These are phyloP conservation scores for Ctenopoma multispine DNA, from an alignment of 2,797 vertebrate genomes.

Conservation along the genomic window DNA sequence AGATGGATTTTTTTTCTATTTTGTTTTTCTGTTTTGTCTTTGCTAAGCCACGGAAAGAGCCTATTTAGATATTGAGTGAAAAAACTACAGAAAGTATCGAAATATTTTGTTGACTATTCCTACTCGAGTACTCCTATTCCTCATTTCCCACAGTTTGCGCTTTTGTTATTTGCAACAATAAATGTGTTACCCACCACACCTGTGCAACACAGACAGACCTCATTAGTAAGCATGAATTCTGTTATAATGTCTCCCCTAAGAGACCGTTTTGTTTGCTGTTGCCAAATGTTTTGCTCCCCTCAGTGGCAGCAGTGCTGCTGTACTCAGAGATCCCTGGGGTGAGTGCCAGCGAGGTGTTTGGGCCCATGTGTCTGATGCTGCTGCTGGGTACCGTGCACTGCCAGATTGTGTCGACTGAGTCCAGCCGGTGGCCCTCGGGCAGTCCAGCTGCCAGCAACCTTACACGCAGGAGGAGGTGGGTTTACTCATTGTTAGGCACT, in stretches of 20 bases:
- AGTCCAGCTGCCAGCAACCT: constrained; percentile 82
- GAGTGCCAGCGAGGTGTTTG: constrained; percentile 90
- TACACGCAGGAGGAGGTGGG: constrained; percentile 89
- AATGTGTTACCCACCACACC: constrained; percentile 33
- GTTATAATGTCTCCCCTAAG: constrained; percentile 61
- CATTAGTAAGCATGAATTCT: constrained; percentile 62
- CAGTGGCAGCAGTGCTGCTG: constrained; percentile 89
- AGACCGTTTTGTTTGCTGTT: constrained; percentile 61
- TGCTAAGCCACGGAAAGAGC: too few relatives aligned
- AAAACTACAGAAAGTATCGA: too few relatives aligned
- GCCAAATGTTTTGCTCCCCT: constrained; percentile 61
- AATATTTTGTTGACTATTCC: background rate
- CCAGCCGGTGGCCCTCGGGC: constrained; percentile 81
- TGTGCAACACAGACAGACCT: constrained; percentile 41
- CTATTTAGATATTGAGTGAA: too few relatives aligned
- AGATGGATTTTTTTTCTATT: too few relatives aligned
- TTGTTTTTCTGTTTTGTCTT: too few relatives aligned
- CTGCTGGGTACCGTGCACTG: constrained; percentile 98
- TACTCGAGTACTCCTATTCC: too few relatives aligned
- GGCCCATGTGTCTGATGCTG: constrained; percentile 96
- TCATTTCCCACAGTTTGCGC: constrained; percentile 25
- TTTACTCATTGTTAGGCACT: constrained; percentile 54
- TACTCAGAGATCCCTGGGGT: constrained; percentile 90
- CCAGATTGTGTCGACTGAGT: constrained; percentile 97
- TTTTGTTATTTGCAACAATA: constrained; percentile 18